Evolutionary conservation across 2,797 vertebrate genomes (phyloP).

Genomic region (Oreochromis grahami): DNA sequence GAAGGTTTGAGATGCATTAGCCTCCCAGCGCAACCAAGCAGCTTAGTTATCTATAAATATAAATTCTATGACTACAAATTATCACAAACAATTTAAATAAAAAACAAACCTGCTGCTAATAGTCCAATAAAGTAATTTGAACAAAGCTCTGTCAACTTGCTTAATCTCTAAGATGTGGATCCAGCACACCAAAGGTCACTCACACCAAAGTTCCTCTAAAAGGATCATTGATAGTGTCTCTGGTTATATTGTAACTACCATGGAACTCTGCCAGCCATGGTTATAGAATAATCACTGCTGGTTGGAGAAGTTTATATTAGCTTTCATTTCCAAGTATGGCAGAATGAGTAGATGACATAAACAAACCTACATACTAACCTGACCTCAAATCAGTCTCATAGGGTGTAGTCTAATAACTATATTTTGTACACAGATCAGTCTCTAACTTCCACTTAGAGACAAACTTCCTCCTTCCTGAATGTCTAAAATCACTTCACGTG

Average conservation of each 20-base stretch:
- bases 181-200: background rate
- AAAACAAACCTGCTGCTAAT: background rate
- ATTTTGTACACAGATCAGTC: background rate
- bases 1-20: background rate
- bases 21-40: rapidly evolving
- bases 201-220: background rate
- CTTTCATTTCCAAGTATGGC: background rate
- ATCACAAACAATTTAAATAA: background rate
- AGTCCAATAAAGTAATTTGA: rapidly evolving
- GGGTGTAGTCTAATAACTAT: background rate
- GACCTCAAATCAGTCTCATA: background rate
- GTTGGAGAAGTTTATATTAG: rapidly evolving
- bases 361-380: background rate
- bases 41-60: background rate
- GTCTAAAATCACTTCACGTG: background rate
- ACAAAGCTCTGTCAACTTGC: background rate
- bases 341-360: background rate
- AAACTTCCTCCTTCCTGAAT: background rate
- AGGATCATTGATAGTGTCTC: no score
- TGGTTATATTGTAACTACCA: background rate
- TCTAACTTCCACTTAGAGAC: background rate
- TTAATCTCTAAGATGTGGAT: background rate
- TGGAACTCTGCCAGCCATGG: background rate
- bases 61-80: background rate
- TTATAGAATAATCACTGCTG: background rate